These are phyloP conservation scores for Sturnira hondurensis DNA, from an alignment of 2,113 vertebrate genomes.

Conservation along the genomic window DNA sequence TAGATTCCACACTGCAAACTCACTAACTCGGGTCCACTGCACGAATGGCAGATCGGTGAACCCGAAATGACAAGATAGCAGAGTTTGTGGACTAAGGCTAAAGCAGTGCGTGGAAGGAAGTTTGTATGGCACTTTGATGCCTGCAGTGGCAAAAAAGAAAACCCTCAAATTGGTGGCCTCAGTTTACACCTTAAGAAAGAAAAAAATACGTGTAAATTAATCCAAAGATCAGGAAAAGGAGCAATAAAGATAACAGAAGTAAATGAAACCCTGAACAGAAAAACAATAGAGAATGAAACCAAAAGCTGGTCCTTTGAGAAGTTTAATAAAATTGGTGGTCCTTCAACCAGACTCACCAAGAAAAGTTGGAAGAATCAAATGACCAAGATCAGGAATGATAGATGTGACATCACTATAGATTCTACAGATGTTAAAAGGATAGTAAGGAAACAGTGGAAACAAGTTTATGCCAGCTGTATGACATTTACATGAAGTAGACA, in stretches of 20 bases:
- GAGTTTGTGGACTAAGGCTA: background rate
- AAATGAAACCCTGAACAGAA: background rate
- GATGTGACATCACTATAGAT: background rate
- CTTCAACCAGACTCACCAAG: background rate
- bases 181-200: background rate
- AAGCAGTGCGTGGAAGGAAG: background rate
- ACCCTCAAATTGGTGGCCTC: background rate
- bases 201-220: background rate
- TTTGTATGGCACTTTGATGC: background rate
- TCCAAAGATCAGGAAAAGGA: background rate
- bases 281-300: background rate
- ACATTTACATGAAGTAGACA: background rate
- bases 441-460: background rate
- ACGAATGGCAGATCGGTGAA: background rate
- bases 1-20: background rate
- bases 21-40: background rate
- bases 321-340: background rate
- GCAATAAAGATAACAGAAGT: background rate
- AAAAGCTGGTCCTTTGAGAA: background rate
- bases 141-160: background rate
- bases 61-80: background rate
- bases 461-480: background rate
- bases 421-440: background rate
- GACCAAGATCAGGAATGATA: background rate
- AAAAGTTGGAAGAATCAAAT: background rate